Percentiles rank a stretch among this genome's conserved stretches.
These are phyloP conservation scores for Hemistola chrysoprasaria DNA, from an alignment of 2,888 invertebrate species.

Conservation along the genomic window DNA sequence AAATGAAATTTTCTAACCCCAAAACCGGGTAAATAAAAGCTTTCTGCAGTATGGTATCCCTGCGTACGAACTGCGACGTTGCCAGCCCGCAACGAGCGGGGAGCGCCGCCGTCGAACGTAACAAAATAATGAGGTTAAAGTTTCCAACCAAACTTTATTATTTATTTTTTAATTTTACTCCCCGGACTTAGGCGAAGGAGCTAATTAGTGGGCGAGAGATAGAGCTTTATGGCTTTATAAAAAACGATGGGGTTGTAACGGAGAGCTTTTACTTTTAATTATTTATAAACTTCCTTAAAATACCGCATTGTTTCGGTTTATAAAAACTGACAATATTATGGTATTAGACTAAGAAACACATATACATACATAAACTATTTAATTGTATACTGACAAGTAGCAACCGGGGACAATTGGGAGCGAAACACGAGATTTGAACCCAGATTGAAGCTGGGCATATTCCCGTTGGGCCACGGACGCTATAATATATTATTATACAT, in stretches of 20 bases:
- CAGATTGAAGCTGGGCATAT: too few species aligned
- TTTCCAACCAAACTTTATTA: conserved; percentile 65
- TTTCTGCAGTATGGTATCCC: conserved; percentile 47
- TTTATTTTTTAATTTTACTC: conserved; percentile 43
- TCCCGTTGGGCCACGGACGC: too few species aligned
- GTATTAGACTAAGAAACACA: too few species aligned
- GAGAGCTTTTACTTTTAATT: conserved; percentile 18
- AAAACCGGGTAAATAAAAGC: conserved; percentile 47
- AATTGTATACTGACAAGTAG: too few species aligned
- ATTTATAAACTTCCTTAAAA: conserved; percentile 2
- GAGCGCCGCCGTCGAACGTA: conserved; percentile 45
- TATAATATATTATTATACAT: too few species aligned
- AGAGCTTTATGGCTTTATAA: conserved; percentile 21
- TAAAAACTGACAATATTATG: too few species aligned
- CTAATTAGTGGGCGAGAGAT: conserved; percentile 28
- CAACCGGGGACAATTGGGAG: too few species aligned
- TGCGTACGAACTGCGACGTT: conserved; percentile 59
- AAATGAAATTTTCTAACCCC: conserved; percentile 37
- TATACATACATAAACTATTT: too few species aligned
- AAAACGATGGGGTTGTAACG: conserved; percentile 8
- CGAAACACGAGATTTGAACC: too few species aligned
- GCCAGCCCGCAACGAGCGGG: conserved; percentile 56
- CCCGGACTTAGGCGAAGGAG: conserved; percentile 27
- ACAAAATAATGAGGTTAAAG: conserved; percentile 78
- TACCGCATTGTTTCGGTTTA: too few species aligned